A percentile compares a stretch with the other conserved stretches of the same genome.
These are phyloP conservation scores for Pseudomyrmex sp. DNA, from an alignment of 1,140 invertebrate genomes.

Conservation along the genomic window DNA sequence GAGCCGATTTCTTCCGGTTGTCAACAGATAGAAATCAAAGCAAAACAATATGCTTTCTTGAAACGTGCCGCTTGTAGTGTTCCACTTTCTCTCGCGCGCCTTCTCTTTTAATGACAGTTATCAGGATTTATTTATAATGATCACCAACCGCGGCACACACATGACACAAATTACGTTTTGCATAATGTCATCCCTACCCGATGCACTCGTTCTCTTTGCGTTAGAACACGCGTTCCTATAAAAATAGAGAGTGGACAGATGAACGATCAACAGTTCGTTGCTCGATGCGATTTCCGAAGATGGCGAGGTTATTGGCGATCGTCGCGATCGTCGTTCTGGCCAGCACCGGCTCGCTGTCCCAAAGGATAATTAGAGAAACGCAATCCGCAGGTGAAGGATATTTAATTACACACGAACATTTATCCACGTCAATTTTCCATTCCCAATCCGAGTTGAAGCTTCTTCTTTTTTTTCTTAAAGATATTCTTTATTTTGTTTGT, in stretches of 20 bases:
- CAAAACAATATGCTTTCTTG: constrained; percentile 71
- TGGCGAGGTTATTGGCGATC: constrained; percentile 57
- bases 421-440: not conserved
- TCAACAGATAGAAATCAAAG: constrained; percentile 64
- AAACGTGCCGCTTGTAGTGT: constrained; percentile 56
- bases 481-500: not conserved
- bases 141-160: constrained; percentile 26
- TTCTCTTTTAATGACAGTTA: constrained; percentile 71
- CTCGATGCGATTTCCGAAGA: constrained; percentile 62
- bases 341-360: constrained; percentile 17
- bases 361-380: constrained; percentile 35
- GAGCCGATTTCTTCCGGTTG: constrained; percentile 23
- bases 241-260: constrained; percentile 64
- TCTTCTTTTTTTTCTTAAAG: not conserved
- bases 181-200: constrained; percentile 58
- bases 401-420: not conserved
- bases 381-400: constrained; percentile 63
- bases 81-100: constrained; percentile 74
- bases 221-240: constrained; percentile 55
- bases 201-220: not conserved
- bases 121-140: constrained; percentile 64
- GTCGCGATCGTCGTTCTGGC: constrained; percentile 63
- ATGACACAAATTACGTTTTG: constrained; percentile 66
- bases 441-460: not conserved
- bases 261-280: constrained; percentile 57